Base-by-base conservation (phyloP, 2,113 vertebrate species). In the Hippocampus abdominalis region DNA sequence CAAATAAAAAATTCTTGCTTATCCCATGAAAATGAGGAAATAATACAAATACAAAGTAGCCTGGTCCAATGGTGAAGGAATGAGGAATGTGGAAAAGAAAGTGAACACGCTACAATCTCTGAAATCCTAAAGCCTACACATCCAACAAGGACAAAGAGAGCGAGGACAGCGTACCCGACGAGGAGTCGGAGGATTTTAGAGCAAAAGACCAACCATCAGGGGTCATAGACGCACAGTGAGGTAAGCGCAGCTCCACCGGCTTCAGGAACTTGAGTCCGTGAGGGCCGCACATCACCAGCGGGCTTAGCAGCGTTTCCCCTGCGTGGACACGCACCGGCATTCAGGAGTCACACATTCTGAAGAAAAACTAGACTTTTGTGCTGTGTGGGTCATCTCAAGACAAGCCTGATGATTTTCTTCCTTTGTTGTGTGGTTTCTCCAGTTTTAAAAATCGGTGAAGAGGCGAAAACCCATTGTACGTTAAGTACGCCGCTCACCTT, bases 191-290 rank as follows among this genome's bases (percentile, higher is more conserved):
- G 94, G 96, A 98, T 98, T 98, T 99, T 96, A 99, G 97, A 98
- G 96, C 97, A 96, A 99, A 99, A 98, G 97, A 99, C 97, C 97
- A 99, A 98, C 96, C 96, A 95, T 99, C 97, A 95, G 97, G 97
- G 92, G 96, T 99, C 97, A 99, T 98, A 90, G 97, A 98, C 94
- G 97, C 96, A 96, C 96, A 99, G 82, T 99, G 96, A 94, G 96
- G 97, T 82, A 99, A 88, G 91, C 96, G 96, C 72, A 99, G 96
- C 93, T 99, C 96, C 94, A 98, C 96, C 0, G 96, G 97, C 91
- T 98, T 99, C 94, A 95, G 93, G 93, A 99, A 99, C 93, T 98
- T 98, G 74, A 98, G 94, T 92, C 97, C 96, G 60, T 99, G 97
- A 80, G 97, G 96, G 82, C 96, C 96, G 65, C 96, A 98, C 97